Percentiles rank a stretch among this genome's conserved stretches.
phyloP scores from a whole-genome alignment of 2,113 vertebrate genomes.

The Castor canadensis region DNA sequence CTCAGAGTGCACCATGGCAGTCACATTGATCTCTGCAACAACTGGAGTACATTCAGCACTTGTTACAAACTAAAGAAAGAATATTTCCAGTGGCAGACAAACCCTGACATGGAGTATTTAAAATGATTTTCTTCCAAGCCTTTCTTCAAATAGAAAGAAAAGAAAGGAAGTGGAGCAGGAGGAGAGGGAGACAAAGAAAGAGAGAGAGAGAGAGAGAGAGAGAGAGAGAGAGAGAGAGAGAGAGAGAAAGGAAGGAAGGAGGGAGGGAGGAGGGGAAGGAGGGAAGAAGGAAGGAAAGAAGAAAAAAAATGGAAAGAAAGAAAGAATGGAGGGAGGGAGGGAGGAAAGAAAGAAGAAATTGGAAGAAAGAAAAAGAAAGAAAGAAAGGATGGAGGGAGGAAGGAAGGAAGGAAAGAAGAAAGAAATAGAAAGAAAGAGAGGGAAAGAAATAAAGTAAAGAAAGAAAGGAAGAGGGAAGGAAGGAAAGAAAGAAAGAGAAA shows the following conservation, averaged over 20 bases:
- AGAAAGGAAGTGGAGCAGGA: neutral
- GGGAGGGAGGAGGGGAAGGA: too few relatives aligned
- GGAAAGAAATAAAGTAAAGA: neutral
- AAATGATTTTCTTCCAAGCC: neutral
- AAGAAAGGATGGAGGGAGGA: neutral
- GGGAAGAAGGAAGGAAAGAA: too few relatives aligned
- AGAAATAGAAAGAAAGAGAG: too few relatives aligned
- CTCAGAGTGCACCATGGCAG: neutral
- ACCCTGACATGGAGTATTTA: neutral
- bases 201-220: neutral
- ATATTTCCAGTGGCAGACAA: neutral
- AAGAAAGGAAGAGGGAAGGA: too few relatives aligned
- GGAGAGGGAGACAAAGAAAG: neutral
- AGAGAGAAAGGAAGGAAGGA: too few relatives aligned
- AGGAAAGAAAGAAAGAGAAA: too few relatives aligned
- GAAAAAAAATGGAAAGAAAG: neutral
- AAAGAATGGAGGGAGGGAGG: too few relatives aligned
- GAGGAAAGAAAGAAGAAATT: too few relatives aligned
- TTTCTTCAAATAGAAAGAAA: neutral
- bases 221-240: neutral
- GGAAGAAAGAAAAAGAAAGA: too few relatives aligned
- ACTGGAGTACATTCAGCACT: neutral
- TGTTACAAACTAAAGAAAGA: neutral
- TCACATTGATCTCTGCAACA: neutral
- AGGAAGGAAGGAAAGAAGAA: neutral